These are phyloP conservation scores for Oxyruncus cristatus DNA, from an alignment of 2,113 vertebrate species.

Conservation along the genomic window DNA sequence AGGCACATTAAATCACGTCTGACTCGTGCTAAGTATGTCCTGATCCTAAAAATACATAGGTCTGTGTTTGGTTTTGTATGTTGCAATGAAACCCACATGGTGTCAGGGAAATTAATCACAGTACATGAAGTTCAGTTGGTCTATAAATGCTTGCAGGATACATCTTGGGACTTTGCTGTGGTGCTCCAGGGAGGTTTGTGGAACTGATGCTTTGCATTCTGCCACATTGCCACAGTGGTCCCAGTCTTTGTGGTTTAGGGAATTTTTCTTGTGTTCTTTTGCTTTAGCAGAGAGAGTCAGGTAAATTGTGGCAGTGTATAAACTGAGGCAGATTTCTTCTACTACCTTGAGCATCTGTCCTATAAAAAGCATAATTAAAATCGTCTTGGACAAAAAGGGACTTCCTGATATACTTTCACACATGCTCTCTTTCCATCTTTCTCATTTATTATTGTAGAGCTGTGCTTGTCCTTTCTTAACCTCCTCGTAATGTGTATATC, in stretches of 20 bases:
- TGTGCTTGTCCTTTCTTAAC: not conserved
- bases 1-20: not conserved
- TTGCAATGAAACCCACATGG: not conserved
- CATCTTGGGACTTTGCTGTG: not conserved
- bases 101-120: constrained; percentile 11
- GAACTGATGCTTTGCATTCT: not conserved
- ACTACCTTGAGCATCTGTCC: not conserved
- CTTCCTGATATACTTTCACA: not conserved
- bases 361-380: not conserved
- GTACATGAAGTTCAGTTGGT: not conserved
- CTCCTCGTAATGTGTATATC: not conserved
- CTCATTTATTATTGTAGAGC: not conserved
- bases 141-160: not conserved
- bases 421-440: not conserved
- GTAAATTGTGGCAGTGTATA: not conserved
- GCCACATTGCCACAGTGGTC: not conserved
- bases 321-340: not conserved
- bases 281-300: not conserved
- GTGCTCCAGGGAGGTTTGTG: not conserved
- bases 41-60: not conserved
- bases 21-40: constrained; percentile 1
- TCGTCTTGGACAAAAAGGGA: not conserved
- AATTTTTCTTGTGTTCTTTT: not conserved
- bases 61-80: constrained; percentile 16
- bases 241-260: not conserved